These are phyloP conservation scores for Ianthella basta DNA, from an alignment of 37 sponge, comb jelly and placozoan genomes.

Conservation along the genomic window DNA sequence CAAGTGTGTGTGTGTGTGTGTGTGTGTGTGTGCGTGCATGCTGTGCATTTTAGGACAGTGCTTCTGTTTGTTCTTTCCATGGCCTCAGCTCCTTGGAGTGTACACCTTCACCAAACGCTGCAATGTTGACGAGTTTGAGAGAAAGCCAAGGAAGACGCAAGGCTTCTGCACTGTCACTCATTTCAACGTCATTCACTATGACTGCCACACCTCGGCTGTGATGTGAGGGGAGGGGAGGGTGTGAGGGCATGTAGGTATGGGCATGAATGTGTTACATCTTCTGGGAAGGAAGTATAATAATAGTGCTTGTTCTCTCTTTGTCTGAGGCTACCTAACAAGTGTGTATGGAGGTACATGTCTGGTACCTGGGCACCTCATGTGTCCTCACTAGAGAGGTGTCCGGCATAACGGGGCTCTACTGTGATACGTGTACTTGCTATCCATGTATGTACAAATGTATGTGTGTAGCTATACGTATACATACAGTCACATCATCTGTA, in stretches of 20 bases:
- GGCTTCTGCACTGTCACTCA: conserved; percentile 90
- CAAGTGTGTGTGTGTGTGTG: neutral
- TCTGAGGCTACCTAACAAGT: too few relatives aligned
- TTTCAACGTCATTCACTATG: conserved; percentile 92
- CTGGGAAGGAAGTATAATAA: too few relatives aligned
- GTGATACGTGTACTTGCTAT: too few relatives aligned
- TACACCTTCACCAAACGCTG: conserved; percentile 86
- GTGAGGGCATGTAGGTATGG: neutral
- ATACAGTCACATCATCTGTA: too few relatives aligned
- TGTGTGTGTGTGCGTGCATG: neutral
- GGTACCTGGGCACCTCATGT: too few relatives aligned
- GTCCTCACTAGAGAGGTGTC: too few relatives aligned
- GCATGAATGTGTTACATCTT: too few relatives aligned
- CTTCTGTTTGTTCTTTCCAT: neutral
- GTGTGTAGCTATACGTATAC: too few relatives aligned
- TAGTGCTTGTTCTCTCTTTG: too few relatives aligned
- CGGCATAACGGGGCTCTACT: too few relatives aligned
- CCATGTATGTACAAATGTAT: too few relatives aligned
- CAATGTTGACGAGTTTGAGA: conserved; percentile 93
- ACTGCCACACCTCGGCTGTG: conserved; percentile 88
- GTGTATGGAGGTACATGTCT: too few relatives aligned
- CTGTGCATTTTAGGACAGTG: neutral
- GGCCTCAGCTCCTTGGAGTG: conserved; percentile 78
- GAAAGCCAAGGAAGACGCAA: conserved; percentile 75
- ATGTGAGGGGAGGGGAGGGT: conserved; percentile 44